These are phyloP conservation scores for Achroia grisella DNA, from an alignment of 1,140 invertebrate genomes.

Conservation along the genomic window DNA sequence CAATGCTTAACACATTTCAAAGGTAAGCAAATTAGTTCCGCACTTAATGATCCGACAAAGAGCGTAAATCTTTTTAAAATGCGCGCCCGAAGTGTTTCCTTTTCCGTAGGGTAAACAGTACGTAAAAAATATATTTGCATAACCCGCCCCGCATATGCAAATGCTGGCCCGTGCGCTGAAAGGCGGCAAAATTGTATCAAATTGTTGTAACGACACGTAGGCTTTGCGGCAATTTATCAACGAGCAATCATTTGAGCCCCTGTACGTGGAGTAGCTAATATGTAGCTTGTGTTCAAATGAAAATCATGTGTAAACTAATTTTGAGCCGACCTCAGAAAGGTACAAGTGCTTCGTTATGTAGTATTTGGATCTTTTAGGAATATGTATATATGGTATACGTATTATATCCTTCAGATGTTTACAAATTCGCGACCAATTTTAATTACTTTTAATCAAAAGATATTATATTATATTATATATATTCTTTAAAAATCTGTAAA, in stretches of 20 bases:
- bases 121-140: conserved; percentile 70
- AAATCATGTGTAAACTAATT: neutral
- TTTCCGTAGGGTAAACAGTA: conserved; percentile 57
- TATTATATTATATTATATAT: too few relatives aligned
- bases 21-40: conserved; percentile 72
- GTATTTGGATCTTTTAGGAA: too few relatives aligned
- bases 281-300: conserved; percentile 1
- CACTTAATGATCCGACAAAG: conserved; percentile 71
- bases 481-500: too few relatives aligned
- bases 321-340: too few relatives aligned
- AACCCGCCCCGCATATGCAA: conserved; percentile 63
- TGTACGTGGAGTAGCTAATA: conserved; percentile 38
- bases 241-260: conserved; percentile 58
- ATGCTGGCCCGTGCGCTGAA: conserved; percentile 54
- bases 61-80: conserved; percentile 72
- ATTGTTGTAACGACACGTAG: conserved; percentile 63
- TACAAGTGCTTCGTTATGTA: too few relatives aligned
- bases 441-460: too few relatives aligned
- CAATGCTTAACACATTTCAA: conserved; percentile 68
- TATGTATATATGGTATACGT: too few relatives aligned
- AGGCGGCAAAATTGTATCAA: conserved; percentile 69
- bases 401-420: too few relatives aligned
- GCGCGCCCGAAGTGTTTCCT: conserved; percentile 59
- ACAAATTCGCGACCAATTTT: too few relatives aligned
- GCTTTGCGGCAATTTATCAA: conserved; percentile 68